A percentile compares a stretch with the other conserved stretches of the same genome.
Conservation (phyloP, 2,797 vertebrate species). For the Rhodeus uyekii region DNA sequence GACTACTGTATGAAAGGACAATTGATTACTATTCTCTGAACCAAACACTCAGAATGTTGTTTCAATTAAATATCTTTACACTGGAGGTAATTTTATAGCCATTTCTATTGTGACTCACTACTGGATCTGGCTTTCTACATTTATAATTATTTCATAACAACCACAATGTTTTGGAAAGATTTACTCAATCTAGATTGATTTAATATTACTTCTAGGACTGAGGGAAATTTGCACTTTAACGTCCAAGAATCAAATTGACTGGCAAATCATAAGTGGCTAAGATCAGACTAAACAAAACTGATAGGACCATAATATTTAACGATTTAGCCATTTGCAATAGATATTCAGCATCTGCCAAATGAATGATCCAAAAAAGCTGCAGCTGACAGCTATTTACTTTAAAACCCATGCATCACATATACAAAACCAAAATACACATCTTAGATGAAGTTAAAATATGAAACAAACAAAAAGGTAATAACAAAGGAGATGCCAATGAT, state of each 20-base stretch:
- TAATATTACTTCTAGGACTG: background rate
- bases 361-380: constrained; percentile 66
- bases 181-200: background rate
- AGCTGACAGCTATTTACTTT: constrained; percentile 61
- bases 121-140: background rate
- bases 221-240: constrained; percentile 46
- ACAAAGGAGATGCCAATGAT: constrained; percentile 94
- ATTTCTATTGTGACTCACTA: background rate
- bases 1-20: constrained; percentile 52
- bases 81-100: background rate
- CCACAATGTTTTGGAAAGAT: background rate
- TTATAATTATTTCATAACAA: background rate
- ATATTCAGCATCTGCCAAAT: background rate
- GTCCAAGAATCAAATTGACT: constrained; percentile 12
- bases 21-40: constrained; percentile 31
- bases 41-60: background rate
- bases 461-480: constrained; percentile 76
- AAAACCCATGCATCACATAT: constrained; percentile 68
- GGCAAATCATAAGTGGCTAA: background rate
- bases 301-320: background rate
- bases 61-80: background rate
- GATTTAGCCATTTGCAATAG: background rate
- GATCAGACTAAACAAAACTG: background rate
- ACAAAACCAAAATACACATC: constrained; percentile 65
- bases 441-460: constrained; percentile 66